These are phyloP conservation scores for Stichopus chloronotus DNA, from an alignment of 35 echinoderm and acorn worm species.

Conservation along the genomic window DNA sequence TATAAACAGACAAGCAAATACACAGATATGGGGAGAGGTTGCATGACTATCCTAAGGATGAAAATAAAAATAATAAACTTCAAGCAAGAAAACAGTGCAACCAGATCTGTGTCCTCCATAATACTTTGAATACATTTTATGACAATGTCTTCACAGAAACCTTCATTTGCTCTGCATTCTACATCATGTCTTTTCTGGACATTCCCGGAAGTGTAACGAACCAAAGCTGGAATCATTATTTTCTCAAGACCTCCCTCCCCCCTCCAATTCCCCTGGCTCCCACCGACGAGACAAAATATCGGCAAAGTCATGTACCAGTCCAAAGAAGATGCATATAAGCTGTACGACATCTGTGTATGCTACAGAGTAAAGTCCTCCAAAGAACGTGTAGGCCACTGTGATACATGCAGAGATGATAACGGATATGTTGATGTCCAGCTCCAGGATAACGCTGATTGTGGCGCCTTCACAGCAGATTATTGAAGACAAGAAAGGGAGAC, in stretches of 20 bases:
- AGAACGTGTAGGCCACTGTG: slow-evolving; percentile 85
- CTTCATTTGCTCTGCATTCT: no score
- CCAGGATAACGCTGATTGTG: slow-evolving; percentile 88
- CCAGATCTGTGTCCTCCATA: no score
- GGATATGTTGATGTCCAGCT: slow-evolving; percentile 66
- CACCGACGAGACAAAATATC: neutral
- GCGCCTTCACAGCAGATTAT: slow-evolving; percentile 60
- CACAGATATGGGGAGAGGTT: no score
- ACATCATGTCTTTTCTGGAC: no score
- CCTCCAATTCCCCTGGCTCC: neutral
- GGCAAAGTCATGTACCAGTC: slow-evolving; percentile 66
- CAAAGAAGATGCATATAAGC: slow-evolving; percentile 93
- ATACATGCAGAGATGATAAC: slow-evolving; percentile 92
- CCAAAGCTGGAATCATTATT: no score
- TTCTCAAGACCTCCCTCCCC: neutral
- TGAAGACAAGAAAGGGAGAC: neutral
- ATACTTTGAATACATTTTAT: no score
- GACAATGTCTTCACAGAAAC: no score
- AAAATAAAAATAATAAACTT: no score
- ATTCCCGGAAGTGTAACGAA: no score
- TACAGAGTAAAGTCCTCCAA: slow-evolving; percentile 88
- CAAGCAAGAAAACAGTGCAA: no score
- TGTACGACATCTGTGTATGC: slow-evolving; percentile 94
- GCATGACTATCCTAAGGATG: no score
- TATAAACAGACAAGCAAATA: no score